Evolutionary conservation across 2,797 vertebrate genomes (phyloP), one percentile per base, ranked within the genome.

Genomic region (Dicrostonyx torquatus): DNA sequence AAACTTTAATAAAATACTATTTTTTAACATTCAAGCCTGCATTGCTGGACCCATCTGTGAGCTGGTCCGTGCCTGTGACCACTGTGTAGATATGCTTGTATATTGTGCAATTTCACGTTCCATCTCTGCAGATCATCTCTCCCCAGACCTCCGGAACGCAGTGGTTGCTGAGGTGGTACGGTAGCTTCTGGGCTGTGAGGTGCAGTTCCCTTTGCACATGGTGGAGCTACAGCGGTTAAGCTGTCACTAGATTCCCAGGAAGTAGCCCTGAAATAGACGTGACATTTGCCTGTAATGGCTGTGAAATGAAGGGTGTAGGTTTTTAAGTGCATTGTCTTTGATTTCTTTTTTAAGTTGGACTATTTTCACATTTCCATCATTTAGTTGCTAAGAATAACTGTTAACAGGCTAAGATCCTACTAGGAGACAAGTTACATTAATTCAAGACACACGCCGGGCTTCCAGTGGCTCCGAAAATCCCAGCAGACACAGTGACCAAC

Each of bases 281-380:
- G 89, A 84, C 93, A 94, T 96, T 95, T 92, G 94, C 93, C 87
- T 95, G 50, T 89, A 93, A 94, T 86, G 91, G 77, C 48, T 95
- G 87, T 88, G 76, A 96, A 96, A 96, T 95, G 94, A 89, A 93
- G 68, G 72, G 45, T 89, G 43, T 80, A 70, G 72, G 40, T 20
- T 60, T 82, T 84, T 88, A 78, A 40, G 45, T 40, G 29, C 88
- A 50, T 85, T 64, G 31, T 78, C n/a, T 93, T 96, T 85, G 55
- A 80, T 90, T 91, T 94, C 64, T 91, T 78, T 90, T 93, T 92
- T 88, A 77, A 96, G 80, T 95, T 95, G 73, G 85, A 85, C 53
- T 77, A 2, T 95, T 93, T 87, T 92, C 96, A 93, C 88, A 95
- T 91, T 87, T 96, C 85, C 72, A n/a, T 93, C 77, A 45, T 89